Base-by-base conservation (phyloP, 2,797 vertebrate species). In the Tapirus indicus region DNA sequence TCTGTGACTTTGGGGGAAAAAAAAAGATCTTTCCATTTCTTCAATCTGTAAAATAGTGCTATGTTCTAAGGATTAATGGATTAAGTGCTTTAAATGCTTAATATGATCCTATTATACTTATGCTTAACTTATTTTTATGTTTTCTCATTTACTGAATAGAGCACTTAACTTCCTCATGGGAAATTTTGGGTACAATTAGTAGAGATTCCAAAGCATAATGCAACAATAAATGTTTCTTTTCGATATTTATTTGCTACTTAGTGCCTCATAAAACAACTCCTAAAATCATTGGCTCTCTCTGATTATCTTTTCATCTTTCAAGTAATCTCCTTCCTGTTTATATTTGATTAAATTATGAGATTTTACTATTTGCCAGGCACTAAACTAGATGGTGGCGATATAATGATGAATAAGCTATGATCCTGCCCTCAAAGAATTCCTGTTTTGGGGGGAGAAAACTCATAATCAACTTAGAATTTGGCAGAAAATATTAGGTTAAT, bases 161-260 rank as follows among this genome's bases (percentile, higher is more conserved):
- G 58, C 52, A 93, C 62, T 94, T 95, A 74, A 89, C 38, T 89
- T 96, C 91, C 94, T 93, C 92, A n/a, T 62, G 74, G 72, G 47
- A 91, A 83, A 95, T 69, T 93, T 49, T 10, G 49, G 23, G 69
- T 23, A 49, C 21, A 21, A 84, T 97, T 95, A 89, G 72, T 93
- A 68, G 82, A 62, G 38, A 95, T 91, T 78, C 68, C 78, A 86
- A 85, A 89, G 60, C 21, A 56, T 95, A 96, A 88, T 79, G 29
- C 25, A 74, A 52, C n/a, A 52, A 32, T 96, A 72, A 97, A 93
- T 79, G 29, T 80, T 94, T 86, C 54, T 77, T 74, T 93, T 78
- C 52, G 62, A 10, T 89, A 29, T 95, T 94, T 95, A 93, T 95
- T 93, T 94, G 77, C 66, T 85, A n/a, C 8, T 97, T 86, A 93